phyloP scores from a whole-genome alignment of 2,888 invertebrate species.

The Epicampocera succincta region DNA sequence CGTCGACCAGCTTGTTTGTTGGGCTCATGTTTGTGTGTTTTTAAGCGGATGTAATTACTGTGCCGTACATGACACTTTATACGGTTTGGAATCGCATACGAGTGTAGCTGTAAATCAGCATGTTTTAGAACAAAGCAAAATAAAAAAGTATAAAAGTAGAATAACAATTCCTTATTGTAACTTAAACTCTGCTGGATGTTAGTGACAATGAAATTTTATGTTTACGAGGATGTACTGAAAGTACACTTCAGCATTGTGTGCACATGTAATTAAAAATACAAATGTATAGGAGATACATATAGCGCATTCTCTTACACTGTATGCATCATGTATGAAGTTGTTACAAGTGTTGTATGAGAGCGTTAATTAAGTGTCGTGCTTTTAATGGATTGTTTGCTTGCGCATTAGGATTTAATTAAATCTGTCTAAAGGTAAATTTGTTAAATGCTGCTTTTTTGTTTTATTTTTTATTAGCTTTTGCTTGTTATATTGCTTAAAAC shows the following conservation, averaged over 20 bases:
- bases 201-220: conserved; percentile 59
- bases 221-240: conserved; percentile 37
- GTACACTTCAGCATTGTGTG: conserved; percentile 23
- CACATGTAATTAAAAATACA: conserved; percentile 43
- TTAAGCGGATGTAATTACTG: conserved; percentile 49
- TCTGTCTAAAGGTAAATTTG: conserved; percentile 58
- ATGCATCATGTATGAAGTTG: background rate
- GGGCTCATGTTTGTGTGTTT: background rate
- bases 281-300: conserved; percentile 10
- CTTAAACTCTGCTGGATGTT: conserved; percentile 24
- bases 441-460: conserved; percentile 1
- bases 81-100: conserved; percentile 15
- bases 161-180: conserved; percentile 29
- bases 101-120: conserved; percentile 42
- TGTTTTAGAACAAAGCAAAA: conserved; percentile 17
- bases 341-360: conserved; percentile 45
- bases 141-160: background rate
- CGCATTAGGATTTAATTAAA: conserved; percentile 68
- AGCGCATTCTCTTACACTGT: background rate
- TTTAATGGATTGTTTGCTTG: conserved; percentile 62
- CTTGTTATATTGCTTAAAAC: conserved; percentile 14
- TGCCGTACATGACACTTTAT: conserved; percentile 53
- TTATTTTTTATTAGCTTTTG: background rate
- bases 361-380: conserved; percentile 67
- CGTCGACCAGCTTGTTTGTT: background rate